phyloP scores from a whole-genome alignment of 2,113 vertebrate species.

The Electrona antarctica region DNA sequence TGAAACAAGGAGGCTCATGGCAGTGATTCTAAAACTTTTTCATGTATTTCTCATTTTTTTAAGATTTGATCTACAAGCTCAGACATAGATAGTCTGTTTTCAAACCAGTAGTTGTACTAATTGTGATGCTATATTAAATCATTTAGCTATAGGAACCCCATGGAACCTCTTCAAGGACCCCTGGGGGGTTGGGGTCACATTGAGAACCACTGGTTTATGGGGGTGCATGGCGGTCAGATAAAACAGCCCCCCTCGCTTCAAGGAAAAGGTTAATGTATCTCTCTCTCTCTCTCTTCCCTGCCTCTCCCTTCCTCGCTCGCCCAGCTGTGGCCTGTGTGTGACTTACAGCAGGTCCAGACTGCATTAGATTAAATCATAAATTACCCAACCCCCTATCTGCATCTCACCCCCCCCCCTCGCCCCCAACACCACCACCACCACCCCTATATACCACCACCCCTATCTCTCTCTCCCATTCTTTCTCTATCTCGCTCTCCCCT shows the following conservation, averaged over 20 bases:
- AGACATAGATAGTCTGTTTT: no score
- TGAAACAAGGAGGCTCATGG: no score
- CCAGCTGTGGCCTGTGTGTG: conserved; percentile 89
- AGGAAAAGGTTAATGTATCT: conserved; percentile 76
- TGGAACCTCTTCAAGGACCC: no score
- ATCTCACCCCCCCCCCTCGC: conserved; percentile 54
- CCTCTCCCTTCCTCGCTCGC: conserved; percentile 10
- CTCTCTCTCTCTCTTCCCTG: conserved; percentile 61
- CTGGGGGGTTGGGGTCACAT: conserved; percentile 12
- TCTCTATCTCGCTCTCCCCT: conserved; percentile 23
- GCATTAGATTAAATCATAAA: conserved; percentile 99
- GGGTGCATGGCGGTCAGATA: conserved; percentile 68
- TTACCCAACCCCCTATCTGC: conserved; percentile 95
- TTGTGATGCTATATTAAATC: no score
- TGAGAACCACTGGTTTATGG: conserved; percentile 59
- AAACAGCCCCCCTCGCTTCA: conserved; percentile 69
- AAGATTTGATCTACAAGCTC: no score
- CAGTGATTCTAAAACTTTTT: no score
- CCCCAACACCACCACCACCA: no score
- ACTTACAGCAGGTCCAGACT: conserved; percentile 97
- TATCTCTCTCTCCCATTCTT: conserved; percentile 86
- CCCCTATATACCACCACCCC: no score
- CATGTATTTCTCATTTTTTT: no score
- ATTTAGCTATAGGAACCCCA: no score
- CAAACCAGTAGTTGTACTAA: no score